Evolutionary conservation across 2,888 invertebrate genomes (phyloP).

Genomic region (Leistus spinibarbis): DNA sequence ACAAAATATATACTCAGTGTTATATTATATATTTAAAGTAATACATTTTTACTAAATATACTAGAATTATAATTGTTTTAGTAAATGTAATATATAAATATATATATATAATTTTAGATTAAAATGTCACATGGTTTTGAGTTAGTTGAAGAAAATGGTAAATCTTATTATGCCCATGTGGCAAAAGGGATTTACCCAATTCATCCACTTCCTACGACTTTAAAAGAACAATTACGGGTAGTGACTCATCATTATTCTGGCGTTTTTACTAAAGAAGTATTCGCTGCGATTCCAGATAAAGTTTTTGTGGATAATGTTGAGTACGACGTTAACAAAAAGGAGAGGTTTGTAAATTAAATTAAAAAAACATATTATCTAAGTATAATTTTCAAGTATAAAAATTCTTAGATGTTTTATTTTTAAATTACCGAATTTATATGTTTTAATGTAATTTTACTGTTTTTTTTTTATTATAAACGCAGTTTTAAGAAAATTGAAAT

Average conservation of each 20-base stretch:
- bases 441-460: not conserved
- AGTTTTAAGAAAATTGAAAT: too few species aligned
- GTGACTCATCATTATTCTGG: constrained; percentile 59
- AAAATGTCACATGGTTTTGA: not conserved
- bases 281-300: constrained; percentile 58
- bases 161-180: not conserved
- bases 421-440: too few species aligned
- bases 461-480: too few species aligned
- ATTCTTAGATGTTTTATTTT: too few species aligned
- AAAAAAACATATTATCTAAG: not conserved
- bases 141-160: not conserved
- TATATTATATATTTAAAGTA: too few species aligned
- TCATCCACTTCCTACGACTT: not conserved
- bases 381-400: too few species aligned
- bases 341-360: constrained; percentile 8
- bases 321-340: constrained; percentile 56
- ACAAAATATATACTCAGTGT: too few species aligned
- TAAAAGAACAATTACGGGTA: constrained; percentile 2
- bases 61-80: too few species aligned
- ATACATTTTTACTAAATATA: too few species aligned
- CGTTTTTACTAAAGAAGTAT: constrained; percentile 55
- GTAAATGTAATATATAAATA: too few species aligned
- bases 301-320: constrained; percentile 58
- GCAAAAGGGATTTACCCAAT: not conserved
- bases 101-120: too few species aligned